phyloP scores from a whole-genome alignment of 2,888 invertebrate genomes.

The Troides helena region DNA sequence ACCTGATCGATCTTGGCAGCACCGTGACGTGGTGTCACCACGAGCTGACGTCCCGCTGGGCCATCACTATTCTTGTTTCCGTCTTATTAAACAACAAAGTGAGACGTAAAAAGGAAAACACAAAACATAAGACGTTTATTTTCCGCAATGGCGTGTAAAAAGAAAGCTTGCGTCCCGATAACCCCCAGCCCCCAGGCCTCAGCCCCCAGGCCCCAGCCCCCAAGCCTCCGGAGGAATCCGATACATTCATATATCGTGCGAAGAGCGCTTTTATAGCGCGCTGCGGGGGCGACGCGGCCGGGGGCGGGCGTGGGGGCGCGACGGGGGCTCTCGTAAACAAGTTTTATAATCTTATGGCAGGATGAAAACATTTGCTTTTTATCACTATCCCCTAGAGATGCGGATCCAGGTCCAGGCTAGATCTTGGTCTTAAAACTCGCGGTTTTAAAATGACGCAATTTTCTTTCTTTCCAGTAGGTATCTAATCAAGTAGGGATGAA shows the following conservation, averaged over 20 bases:
- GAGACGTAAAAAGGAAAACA: conserved; percentile 29
- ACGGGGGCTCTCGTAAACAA: conserved; percentile 38
- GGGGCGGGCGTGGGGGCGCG: too few species aligned
- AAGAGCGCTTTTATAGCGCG: conserved; percentile 33
- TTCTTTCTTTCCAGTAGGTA: too few species aligned
- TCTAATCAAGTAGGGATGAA: too few species aligned
- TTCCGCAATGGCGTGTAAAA: conserved; percentile 36
- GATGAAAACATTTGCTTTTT: conserved; percentile 34
- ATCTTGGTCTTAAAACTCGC: too few species aligned
- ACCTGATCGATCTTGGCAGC: too few species aligned
- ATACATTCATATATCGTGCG: conserved; percentile 34
- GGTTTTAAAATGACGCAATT: too few species aligned
- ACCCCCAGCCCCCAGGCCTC: too few species aligned
- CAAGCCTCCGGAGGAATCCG: conserved; percentile 34
- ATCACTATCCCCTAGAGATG: conserved; percentile 28
- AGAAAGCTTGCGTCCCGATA: conserved; percentile 23
- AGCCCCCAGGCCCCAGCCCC: neutral
- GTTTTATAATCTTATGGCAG: conserved; percentile 42
- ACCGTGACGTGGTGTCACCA: too few species aligned
- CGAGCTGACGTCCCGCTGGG: too few species aligned
- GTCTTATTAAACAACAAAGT: conserved; percentile 24
- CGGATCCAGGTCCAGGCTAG: neutral
- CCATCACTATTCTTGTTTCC: conserved; percentile 7
- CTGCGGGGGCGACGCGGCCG: conserved; percentile 9
- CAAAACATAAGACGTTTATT: conserved; percentile 33